These are phyloP conservation scores for Onthophagus sagittarius DNA, from an alignment of 2,888 invertebrate genomes.

Conservation along the genomic window DNA sequence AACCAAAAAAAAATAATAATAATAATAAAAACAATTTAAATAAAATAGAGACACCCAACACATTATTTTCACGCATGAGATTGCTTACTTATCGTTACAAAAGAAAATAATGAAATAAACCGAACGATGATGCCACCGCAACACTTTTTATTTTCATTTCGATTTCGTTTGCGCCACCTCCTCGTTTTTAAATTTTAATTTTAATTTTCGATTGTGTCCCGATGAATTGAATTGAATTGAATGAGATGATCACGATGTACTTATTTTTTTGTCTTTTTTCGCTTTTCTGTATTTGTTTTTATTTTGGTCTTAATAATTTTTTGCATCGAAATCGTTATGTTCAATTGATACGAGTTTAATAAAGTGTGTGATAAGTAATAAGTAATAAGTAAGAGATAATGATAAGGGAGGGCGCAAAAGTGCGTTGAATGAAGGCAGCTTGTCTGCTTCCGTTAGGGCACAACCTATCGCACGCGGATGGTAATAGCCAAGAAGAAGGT, in stretches of 20 bases:
- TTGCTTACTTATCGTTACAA: conserved; percentile 1
- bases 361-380: background rate
- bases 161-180: background rate
- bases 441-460: conserved; percentile 64
- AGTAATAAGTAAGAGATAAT: too few relatives aligned
- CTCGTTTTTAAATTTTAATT: background rate
- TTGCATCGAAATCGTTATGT: background rate
- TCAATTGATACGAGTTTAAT: background rate
- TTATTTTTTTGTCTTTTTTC: background rate
- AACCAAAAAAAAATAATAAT: background rate
- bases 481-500: conserved; percentile 70
- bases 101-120: conserved; percentile 1
- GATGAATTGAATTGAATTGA: background rate
- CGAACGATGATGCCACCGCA: background rate
- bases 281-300: background rate
- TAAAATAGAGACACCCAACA: conserved; percentile 12
- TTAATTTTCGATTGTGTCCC: background rate
- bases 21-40: conserved; percentile 13
- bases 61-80: conserved; percentile 15
- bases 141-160: background rate
- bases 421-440: conserved; percentile 6
- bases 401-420: too few relatives aligned
- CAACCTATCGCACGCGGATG: conserved; percentile 86
- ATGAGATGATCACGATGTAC: background rate
- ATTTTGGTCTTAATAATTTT: background rate